Percentiles rank a stretch among this genome's conserved stretches.
Evolutionary conservation across 2,113 vertebrate genomes (phyloP).

Genomic region (Percina caprodes): DNA sequence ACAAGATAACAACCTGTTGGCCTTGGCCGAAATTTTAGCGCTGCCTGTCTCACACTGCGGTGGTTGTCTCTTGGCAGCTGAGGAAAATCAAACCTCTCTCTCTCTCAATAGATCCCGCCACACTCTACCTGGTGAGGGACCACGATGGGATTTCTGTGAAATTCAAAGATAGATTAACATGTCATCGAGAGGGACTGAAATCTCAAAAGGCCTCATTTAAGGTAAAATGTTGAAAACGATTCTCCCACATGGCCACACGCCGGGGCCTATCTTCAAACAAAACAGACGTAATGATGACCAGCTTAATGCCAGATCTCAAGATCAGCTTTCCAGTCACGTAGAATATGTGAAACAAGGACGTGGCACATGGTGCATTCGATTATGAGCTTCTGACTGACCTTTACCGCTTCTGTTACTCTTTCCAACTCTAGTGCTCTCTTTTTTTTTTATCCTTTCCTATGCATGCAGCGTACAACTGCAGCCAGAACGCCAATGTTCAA

Average conservation of each 20-base stretch:
- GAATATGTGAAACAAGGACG: constrained; percentile 40
- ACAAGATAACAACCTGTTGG: constrained; percentile 57
- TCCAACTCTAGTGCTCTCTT: neutral
- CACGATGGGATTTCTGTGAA: neutral
- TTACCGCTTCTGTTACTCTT: constrained; percentile 47
- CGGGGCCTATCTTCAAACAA: neutral
- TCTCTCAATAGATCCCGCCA: neutral
- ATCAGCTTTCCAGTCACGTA: constrained; percentile 49
- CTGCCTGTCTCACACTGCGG: constrained; percentile 22
- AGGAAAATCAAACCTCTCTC: constrained; percentile 26
- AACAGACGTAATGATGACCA: neutral
- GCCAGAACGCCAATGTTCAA: constrained; percentile 32
- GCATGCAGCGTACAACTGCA: constrained; percentile 20
- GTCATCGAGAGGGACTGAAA: neutral
- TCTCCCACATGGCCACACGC: neutral
- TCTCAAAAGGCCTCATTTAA: neutral
- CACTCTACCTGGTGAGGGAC: neutral
- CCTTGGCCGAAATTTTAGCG: constrained; percentile 39
- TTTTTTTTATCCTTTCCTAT: neutral
- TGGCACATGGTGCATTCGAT: constrained; percentile 53
- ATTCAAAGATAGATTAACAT: constrained; percentile 7
- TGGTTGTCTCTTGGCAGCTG: constrained; percentile 7
- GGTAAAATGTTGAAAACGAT: neutral
- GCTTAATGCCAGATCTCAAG: constrained; percentile 26
- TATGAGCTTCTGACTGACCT: constrained; percentile 69